A percentile compares a stretch with the other conserved stretches of the same genome.
These are phyloP conservation scores for Chanos chanos DNA, from an alignment of 2,797 vertebrate species.

Conservation along the genomic window DNA sequence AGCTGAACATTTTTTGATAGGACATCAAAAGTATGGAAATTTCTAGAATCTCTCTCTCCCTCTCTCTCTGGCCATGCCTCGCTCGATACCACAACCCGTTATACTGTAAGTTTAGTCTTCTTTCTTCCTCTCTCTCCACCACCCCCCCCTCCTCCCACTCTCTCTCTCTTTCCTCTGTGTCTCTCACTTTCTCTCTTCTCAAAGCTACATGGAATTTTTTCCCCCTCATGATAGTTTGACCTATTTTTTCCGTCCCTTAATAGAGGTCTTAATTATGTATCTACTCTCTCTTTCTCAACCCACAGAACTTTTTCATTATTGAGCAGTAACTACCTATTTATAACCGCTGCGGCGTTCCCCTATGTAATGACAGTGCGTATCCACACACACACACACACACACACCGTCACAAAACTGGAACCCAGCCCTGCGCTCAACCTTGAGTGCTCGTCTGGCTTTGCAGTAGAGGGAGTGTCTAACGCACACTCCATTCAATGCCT, in stretches of 20 bases:
- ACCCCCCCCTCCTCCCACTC: neutral
- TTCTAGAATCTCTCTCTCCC: neutral
- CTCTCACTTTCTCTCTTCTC: neutral
- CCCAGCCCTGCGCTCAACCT: too few relatives aligned
- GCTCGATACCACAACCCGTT: too few relatives aligned
- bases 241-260: conserved; percentile 6
- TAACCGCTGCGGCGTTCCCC: too few relatives aligned
- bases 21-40: conserved; percentile 12
- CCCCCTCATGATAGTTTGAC: conserved; percentile 10
- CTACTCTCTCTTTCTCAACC: conserved; percentile 14
- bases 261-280: conserved; percentile 17
- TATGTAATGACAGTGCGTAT: too few relatives aligned
- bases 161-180: neutral
- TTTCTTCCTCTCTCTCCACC: neutral
- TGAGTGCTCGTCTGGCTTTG: too few relatives aligned
- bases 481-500: neutral
- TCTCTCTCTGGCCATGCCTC: too few relatives aligned
- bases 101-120: neutral
- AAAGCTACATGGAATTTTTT: conserved; percentile 5
- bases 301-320: conserved; percentile 8
- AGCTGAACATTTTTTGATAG: conserved; percentile 22
- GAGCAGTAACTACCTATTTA: neutral
- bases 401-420: too few relatives aligned
- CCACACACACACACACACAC: too few relatives aligned
- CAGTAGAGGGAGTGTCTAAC: too few relatives aligned